Evolutionary conservation across 2,888 invertebrate species (phyloP), one percentile per base, ranked within the genome.

Genomic region (Parapristionchus giblindavisi): DNA sequence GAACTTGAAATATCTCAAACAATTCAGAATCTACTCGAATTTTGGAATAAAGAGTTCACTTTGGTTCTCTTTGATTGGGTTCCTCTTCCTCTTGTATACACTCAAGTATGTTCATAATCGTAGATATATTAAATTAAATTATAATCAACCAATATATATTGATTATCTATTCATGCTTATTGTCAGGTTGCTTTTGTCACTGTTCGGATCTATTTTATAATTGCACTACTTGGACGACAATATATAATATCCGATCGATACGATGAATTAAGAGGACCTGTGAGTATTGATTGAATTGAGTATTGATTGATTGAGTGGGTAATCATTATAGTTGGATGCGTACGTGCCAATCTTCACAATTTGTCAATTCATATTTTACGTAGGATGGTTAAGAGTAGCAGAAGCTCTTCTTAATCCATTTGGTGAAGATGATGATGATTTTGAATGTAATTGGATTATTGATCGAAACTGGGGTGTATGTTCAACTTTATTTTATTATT

Each of bases 361-460:
- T 32, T 38, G 56, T 4, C 75, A 76, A 51, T 71, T 76, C 38
- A 52, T 70, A 6, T 76, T 76, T 43, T 76, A 76, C 60, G 71
- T 76, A 14, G 75, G 75, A 52, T 76, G 75, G 75, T 32, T 76
- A 58, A 66, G 56, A 32, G 70, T 70, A 38, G 75, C 75, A 24
- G 75, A 75, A 32, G 75, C 75, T 17, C 68, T 75, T 24, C 60
- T 75, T 27, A 75, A 75, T 48, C 75, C 75, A 32, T 75, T 75
- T 36, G 75, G 74, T 24, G 74, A 74, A 38, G 74, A 74, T 40
- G 74, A 74, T 40, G 74, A 74, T 32, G 74, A 74, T 36, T 75
- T 66, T 66, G 75, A 75, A 27, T 75, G 75, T 48, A 75, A 75
- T 58, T 75, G 75, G 75, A n/a, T 75, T n/a, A 75, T 75, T 40